Evolutionary conservation across 2,797 vertebrate genomes (phyloP), one percentile per base, ranked within the genome.

Genomic region (Graptemys geographica): DNA sequence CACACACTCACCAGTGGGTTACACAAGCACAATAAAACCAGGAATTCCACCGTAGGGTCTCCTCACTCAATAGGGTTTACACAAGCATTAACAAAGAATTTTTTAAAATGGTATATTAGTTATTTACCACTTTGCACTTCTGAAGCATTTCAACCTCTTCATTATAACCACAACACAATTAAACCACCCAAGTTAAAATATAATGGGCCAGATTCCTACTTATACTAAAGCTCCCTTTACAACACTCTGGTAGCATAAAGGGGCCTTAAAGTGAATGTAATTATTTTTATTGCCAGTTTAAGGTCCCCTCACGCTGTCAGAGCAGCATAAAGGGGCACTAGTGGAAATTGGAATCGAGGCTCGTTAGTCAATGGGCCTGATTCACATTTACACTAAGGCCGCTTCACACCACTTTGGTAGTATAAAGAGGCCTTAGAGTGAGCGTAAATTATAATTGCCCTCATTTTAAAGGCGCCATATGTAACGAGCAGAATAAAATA

Each of bases 161-260:
- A 88, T 79, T 90, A 49, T 55, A 94, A 84, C 23, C 6, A 90
- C 23, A 79, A 87, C 92, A 47, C 28, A 92, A 86, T 74, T 85
- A 93, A 92, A 28, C 62, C 72, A 90, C 86, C 69, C 89, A 3
- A 49, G 8, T 87, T 90, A 59, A 90, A 18, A 12, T 94, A 12
- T 69, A 86, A 59, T 51, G 87, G 21, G n/a, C 85, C 86, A 89
- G 72, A 76, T 85, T 90, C 65, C 89, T 62, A 87, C 93, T 96
- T 96, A 59, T 72, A 51, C 16, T 80, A 92, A 56, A 53, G 78
- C 81, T 96, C 11, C 41, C 93, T 89, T 93, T 94, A 95, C 87
- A 89, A 1, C 21, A 86, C 9, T 90, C 76, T 78, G 31, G 41
- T 31, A 95, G 62, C 85, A 83, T 31, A 89, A 51, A 76, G 4